Evolutionary conservation across 2,888 invertebrate genomes (phyloP), one percentile per base, ranked within the genome.

Genomic region (Philaethria dido): DNA sequence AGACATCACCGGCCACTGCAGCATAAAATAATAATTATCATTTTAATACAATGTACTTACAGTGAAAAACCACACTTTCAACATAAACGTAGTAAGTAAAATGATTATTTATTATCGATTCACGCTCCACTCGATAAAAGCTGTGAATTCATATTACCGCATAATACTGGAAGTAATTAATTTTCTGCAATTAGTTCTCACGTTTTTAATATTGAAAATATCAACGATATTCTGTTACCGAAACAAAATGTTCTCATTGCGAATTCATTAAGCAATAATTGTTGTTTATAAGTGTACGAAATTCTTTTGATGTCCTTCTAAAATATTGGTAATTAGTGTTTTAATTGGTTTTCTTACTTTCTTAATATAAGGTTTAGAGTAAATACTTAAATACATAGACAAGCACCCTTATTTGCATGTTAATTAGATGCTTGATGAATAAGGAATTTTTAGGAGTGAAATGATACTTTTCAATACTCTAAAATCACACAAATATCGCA

Each of bases 101-200:
- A 44, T 60, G 29, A 33, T 48, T 29, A 62, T 66, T 48, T 29
- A 62, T 66, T 33, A 66, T 61, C 52, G 64, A 45, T 33, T 62
- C 14, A 45, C 64, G 36, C 39, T 65, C 29, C 60, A 60, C 55
- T 68, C 68, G 57, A 64, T 70, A 65, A 65, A 65, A 54, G 44
- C 59, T 14, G 42, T 55, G 55, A 57, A 66, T 44, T 65, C 59
- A 59, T 63, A 66, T 66, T 57, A 63, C 63, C 39, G 47, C 39
- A 66, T 70, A 68, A 70, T 69, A 62, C 63, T 52, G 61, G n/a
- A n/a, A 64, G 66, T 68, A 66, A 70, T 70, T 61, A 70, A 70
- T 70, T 70, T 68, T 60, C 65, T 66, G 55, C 61, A 70, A 65
- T 61, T 42, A 63, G 60, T 68, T 68, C 60, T 62, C 55, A 63